Evolutionary conservation across 2,113 vertebrate species (phyloP).

Genomic region (Atherinomorus stipes): DNA sequence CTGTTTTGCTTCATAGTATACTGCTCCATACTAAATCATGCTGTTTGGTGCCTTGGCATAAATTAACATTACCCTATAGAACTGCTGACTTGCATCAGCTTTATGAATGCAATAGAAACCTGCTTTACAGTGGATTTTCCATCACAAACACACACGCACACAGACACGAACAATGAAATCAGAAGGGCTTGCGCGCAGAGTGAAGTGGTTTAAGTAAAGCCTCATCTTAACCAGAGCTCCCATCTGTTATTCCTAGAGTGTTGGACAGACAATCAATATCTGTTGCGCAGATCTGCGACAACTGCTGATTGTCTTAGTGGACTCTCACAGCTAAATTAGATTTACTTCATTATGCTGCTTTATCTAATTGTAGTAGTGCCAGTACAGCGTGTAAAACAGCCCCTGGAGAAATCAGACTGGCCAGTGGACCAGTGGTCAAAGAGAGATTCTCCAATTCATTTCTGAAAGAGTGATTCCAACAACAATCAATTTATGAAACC

Average conservation of each 20-base stretch:
- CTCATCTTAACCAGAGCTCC: slow-evolving; percentile 41
- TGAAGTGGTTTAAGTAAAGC: slow-evolving; percentile 45
- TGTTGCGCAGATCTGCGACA: slow-evolving; percentile 54
- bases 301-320: slow-evolving; percentile 53
- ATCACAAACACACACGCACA: slow-evolving; percentile 1
- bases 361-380: slow-evolving; percentile 54
- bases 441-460: slow-evolving; percentile 40
- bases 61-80: slow-evolving; percentile 32
- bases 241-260: slow-evolving; percentile 59
- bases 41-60: slow-evolving; percentile 33
- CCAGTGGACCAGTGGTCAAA: slow-evolving; percentile 15
- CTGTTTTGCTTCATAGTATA: neutral
- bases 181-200: slow-evolving; percentile 2
- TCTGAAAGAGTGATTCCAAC: slow-evolving; percentile 39
- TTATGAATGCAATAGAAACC: slow-evolving; percentile 63
- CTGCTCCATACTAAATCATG: neutral
- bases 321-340: slow-evolving; percentile 60
- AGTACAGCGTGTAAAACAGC: slow-evolving; percentile 38
- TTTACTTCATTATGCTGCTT: slow-evolving; percentile 67
- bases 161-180: neutral
- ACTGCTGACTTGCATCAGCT: slow-evolving; percentile 58
- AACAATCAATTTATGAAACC: slow-evolving; percentile 16
- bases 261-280: slow-evolving; percentile 62
- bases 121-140: slow-evolving; percentile 33
- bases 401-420: slow-evolving; percentile 48